phyloP scores from a whole-genome alignment of 2,888 invertebrate species.

The Sceliomorpha sp. region DNA sequence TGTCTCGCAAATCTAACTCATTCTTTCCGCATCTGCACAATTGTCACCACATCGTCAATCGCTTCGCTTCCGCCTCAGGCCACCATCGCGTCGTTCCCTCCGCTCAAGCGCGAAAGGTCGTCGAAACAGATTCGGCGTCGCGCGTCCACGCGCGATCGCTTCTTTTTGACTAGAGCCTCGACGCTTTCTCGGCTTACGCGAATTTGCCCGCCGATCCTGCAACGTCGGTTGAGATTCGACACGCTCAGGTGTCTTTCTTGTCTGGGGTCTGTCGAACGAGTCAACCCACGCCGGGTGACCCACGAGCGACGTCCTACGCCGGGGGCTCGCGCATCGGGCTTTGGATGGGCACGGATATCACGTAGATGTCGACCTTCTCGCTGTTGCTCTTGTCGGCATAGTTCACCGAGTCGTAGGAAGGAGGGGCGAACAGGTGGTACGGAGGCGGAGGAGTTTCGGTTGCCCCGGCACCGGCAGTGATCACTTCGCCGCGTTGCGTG shows the following conservation, averaged over 20 bases:
- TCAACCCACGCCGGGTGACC: conserved; percentile 23
- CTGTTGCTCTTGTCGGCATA: conserved; percentile 74
- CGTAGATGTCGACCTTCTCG: conserved; percentile 80
- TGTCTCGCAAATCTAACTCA: too few species aligned
- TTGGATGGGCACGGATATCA: conserved; percentile 80
- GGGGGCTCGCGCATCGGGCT: conserved; percentile 69
- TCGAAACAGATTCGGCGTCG: too few species aligned
- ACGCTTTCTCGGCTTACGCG: conserved; percentile 29
- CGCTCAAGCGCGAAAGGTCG: too few species aligned
- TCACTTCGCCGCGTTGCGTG: conserved; percentile 65
- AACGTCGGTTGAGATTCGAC: conserved; percentile 35
- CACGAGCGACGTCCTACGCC: conserved; percentile 26
- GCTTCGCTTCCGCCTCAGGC: too few species aligned
- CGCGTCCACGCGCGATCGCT: conserved; percentile 1
- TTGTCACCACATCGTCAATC: too few species aligned
- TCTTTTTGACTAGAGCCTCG: conserved; percentile 44
- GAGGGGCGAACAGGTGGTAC: conserved; percentile 83
- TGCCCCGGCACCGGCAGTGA: conserved; percentile 54
- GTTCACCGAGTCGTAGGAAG: conserved; percentile 81
- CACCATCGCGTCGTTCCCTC: background rate
- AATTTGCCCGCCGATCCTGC: conserved; percentile 5
- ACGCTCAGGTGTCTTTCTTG: conserved; percentile 18
- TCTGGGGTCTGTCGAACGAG: background rate
- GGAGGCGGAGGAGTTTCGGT: conserved; percentile 82
- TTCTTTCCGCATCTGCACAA: too few species aligned